These are phyloP conservation scores for Malachius bipustulatus DNA, from an alignment of 2,888 invertebrate species.

Conservation along the genomic window DNA sequence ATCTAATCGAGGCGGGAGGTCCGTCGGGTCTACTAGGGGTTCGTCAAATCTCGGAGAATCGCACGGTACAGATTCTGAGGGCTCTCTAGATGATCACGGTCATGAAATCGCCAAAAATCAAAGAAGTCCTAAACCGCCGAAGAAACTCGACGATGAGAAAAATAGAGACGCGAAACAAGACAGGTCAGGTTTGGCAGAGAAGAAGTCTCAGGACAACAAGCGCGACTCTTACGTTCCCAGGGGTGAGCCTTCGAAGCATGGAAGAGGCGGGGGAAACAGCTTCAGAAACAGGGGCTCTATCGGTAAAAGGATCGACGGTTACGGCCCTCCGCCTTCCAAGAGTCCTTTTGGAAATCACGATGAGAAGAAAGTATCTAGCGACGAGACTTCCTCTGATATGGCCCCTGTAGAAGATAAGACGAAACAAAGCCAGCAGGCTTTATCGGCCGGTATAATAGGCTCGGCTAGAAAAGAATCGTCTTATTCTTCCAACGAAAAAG, in stretches of 20 bases:
- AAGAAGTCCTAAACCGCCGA: slow-evolving; percentile 41
- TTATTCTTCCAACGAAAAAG: slow-evolving; percentile 15
- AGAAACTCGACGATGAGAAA: slow-evolving; percentile 45
- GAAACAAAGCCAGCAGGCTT: slow-evolving; percentile 53
- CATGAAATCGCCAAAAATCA: slow-evolving; percentile 43
- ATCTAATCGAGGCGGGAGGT: slow-evolving; percentile 30
- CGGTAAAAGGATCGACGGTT: slow-evolving; percentile 57
- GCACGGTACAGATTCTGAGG: slow-evolving; percentile 60
- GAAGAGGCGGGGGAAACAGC: slow-evolving; percentile 49
- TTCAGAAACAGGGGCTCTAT: slow-evolving; percentile 37
- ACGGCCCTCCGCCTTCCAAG: slow-evolving; percentile 70
- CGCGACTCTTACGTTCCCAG: slow-evolving; percentile 72
- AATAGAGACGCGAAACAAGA: slow-evolving; percentile 38
- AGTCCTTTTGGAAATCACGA: slow-evolving; percentile 52
- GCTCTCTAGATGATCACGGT: slow-evolving; percentile 34
- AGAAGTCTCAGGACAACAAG: slow-evolving; percentile 21
- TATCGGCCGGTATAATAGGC: slow-evolving; percentile 53
- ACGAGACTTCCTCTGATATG: slow-evolving; percentile 21
- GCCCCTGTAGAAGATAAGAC: slow-evolving; percentile 47
- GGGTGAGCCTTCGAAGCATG: slow-evolving; percentile 80
- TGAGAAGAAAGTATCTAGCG: slow-evolving; percentile 26
- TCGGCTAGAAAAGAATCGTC: slow-evolving; percentile 18
- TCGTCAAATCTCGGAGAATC: slow-evolving; percentile 37
- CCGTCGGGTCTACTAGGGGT: slow-evolving; percentile 28
- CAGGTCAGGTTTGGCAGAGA: slow-evolving; percentile 16